phyloP scores from a whole-genome alignment of 2,888 invertebrate species.

The Altica lythri region DNA sequence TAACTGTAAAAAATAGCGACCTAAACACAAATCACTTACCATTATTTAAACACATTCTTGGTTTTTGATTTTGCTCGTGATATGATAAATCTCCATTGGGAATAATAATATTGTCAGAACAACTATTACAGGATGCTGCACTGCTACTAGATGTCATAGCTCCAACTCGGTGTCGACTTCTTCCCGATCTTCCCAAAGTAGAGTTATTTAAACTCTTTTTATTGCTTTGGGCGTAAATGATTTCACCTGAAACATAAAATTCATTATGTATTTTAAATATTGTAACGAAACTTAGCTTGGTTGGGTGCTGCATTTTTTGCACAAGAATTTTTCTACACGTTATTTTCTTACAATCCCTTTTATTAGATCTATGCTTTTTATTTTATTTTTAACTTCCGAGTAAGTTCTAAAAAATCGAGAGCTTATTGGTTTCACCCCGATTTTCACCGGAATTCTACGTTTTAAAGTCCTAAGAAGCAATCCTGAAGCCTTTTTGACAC shows the following conservation, averaged over 20 bases:
- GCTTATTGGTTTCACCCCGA: too few species aligned
- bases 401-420: too few species aligned
- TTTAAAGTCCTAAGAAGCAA: too few species aligned
- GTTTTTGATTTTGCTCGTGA: constrained; percentile 48
- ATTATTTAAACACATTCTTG: constrained; percentile 52
- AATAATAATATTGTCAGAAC: constrained; percentile 49
- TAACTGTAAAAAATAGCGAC: background rate
- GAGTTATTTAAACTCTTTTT: constrained; percentile 49
- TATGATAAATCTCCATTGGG: constrained; percentile 51
- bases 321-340: too few species aligned
- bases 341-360: too few species aligned
- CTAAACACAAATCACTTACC: constrained; percentile 44
- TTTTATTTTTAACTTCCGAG: too few species aligned
- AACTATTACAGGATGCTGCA: constrained; percentile 59
- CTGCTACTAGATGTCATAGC: constrained; percentile 65
- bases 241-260: constrained; percentile 49
- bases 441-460: too few species aligned
- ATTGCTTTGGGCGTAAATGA: constrained; percentile 51
- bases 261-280: too few species aligned
- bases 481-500: too few species aligned
- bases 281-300: background rate
- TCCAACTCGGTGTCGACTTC: constrained; percentile 55
- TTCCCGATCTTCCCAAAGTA: constrained; percentile 41
- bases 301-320: background rate
- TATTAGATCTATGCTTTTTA: too few species aligned